Evolutionary conservation across 2,888 invertebrate species (phyloP), one percentile per base, ranked within the genome.

Genomic region (Imbricaverruca yamaguchii): DNA sequence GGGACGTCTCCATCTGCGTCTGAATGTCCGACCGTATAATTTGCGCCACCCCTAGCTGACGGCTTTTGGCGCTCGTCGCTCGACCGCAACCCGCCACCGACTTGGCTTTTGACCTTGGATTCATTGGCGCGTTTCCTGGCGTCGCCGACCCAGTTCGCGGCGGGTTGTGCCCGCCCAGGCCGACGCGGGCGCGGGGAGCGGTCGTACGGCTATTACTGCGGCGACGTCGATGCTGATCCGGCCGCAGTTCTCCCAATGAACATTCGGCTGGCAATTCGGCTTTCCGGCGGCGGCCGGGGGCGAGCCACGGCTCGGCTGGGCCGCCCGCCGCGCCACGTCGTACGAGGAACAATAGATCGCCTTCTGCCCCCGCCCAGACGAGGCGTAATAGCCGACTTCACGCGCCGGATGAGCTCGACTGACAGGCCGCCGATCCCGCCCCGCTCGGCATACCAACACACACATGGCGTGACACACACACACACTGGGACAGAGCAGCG

Each of bases 341-440:
- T 15, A 2, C 8, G n/a, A 9, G 65, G 23, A 23, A 65, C 65
- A 23, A 23, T 10, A 12, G 23, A n/a, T 10, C 10, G 39, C 53
- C 69, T 9, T 69, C 53, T 18, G 15, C 10, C 53, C 18, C 39
- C 74, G 53, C 74, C 74, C 55, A 12, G 18, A 18, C 21, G 74
- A 55, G 74, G 55, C 74, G 53, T 74, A 74, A 74, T 21, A 74
- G 74, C 74, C 74, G 39, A 39, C 53, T 55, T 74, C 74, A 25
- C 25, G 25, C 4, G 18, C 25, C 25, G 25, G 25, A 11, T 23
- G 25, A 25, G 67, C 63, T 13, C 63, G 63, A 23, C 59, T 59
- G 23, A n/a, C 23, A 13, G 63, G 4, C 67, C 67, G 67, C 67
- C 67, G 25, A 23, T 13, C n/a, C 11, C 67, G 13, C 67, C 63